Conservation (phyloP, 2,888 invertebrate genomes). For the Microdon myrmicae region DNA sequence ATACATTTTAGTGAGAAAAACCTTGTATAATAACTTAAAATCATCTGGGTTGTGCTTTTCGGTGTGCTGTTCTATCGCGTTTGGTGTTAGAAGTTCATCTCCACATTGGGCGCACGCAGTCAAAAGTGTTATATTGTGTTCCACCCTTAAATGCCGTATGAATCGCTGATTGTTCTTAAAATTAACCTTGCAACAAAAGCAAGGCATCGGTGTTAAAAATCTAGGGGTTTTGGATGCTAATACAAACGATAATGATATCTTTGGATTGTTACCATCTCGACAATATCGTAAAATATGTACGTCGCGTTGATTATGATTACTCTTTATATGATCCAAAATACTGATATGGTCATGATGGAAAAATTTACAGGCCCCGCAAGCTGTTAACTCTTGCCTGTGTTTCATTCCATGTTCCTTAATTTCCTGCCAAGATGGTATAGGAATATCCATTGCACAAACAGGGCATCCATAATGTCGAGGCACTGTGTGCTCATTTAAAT, state of each 20-base stretch:
- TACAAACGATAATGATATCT: slow-evolving; percentile 13
- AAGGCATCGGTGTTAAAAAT: slow-evolving; percentile 10
- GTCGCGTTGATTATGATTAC: slow-evolving; percentile 27
- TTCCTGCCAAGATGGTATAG: slow-evolving; percentile 8
- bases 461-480: slow-evolving; percentile 16
- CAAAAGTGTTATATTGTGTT: slow-evolving; percentile 16
- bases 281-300: slow-evolving; percentile 25
- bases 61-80: slow-evolving; percentile 11
- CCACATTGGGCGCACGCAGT: slow-evolving; percentile 23
- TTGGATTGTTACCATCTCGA: slow-evolving; percentile 5
- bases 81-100: slow-evolving; percentile 6
- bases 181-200: slow-evolving; percentile 22
- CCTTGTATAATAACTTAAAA: slow-evolving; percentile 17
- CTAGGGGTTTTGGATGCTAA: slow-evolving; percentile 8
- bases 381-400: slow-evolving; percentile 4
- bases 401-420: slow-evolving; percentile 28
- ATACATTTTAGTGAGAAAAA: slow-evolving; percentile 6
- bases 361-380: slow-evolving; percentile 39
- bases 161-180: background rate
- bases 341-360: slow-evolving; percentile 6
- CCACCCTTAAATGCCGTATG: slow-evolving; percentile 12
- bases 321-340: slow-evolving; percentile 17
- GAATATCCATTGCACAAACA: slow-evolving; percentile 1
- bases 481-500: slow-evolving; percentile 15
- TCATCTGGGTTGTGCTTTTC: background rate